Evolutionary conservation across 2,888 invertebrate species (phyloP), one percentile per base, ranked within the genome.

Genomic region (Nebria salina): DNA sequence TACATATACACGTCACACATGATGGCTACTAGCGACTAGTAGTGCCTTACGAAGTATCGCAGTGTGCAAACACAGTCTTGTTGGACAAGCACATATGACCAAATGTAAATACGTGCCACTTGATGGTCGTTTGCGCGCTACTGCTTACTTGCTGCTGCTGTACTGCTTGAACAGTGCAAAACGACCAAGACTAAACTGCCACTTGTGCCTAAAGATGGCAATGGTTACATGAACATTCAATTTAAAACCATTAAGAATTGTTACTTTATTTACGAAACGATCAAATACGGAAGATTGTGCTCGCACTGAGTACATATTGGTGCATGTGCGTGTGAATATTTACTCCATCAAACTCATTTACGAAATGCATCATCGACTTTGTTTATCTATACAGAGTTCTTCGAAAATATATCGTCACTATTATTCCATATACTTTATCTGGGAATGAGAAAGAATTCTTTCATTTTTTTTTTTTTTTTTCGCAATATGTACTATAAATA

Each of bases 211-310:
- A 72, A 72, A 77, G 77, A 77, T 77, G 77, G 77, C 65, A 72
- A 26, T 77, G 64, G 72, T 77, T 26, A 79, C 79, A 79, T 70
- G 75, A 68, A 79, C 79, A 74, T 79, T 79, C 79, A 79, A 79
- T 79, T 79, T 79, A 79, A 74, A 70, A 68, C 79, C 79, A 79
- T 79, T 79, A 79, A 79, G 70, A 79, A 79, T 79, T 79, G 79
- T 79, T 79, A 79, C 79, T 78, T 70, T 70, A 34, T 65, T 42
- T 43, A 42, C 54, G 75, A 15, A 64, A 64, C 15, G 54, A 75
- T 15, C 54, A n/a, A 64, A 75, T 43, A 77, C 25, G 72, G 77
- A 43, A 77, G 68, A 65, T 42, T 41, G 70, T 26, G 76, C 34
- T 5, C 2, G 34, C 34, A 26, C 42, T 76, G 70, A 13, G 42